Percentiles rank a stretch among this genome's conserved stretches.
phyloP scores from a whole-genome alignment of 2,797 vertebrate genomes.

The Nannoperca australis region DNA sequence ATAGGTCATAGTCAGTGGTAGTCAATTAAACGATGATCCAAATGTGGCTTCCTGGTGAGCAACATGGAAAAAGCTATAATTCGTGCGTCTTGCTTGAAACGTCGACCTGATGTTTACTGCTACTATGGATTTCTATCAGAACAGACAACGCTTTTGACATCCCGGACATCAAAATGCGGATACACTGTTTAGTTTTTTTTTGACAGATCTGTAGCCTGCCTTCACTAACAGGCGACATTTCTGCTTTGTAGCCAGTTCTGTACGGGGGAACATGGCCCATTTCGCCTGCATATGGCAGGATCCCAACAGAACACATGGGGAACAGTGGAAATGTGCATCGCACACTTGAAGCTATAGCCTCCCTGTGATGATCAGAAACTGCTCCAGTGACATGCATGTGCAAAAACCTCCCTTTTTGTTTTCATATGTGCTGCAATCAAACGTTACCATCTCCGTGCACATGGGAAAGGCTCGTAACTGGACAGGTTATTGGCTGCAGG shows the following conservation, averaged over 20 bases:
- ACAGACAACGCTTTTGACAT: background rate
- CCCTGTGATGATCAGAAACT: background rate
- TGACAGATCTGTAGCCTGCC: background rate
- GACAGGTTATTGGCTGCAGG: background rate
- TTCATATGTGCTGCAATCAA: slow-evolving; percentile 23
- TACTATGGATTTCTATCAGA: no score
- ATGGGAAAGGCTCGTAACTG: background rate
- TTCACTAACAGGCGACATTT: background rate
- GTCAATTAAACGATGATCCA: background rate
- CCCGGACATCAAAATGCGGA: background rate
- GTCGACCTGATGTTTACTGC: no score
- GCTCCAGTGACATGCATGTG: background rate
- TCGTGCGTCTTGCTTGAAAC: background rate
- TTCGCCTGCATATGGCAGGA: slow-evolving; percentile 3
- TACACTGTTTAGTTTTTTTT: no score
- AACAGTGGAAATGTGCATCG: background rate
- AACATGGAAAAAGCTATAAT: background rate
- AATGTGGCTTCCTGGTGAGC: background rate
- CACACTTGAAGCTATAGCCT: background rate
- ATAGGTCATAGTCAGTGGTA: background rate
- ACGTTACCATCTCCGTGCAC: background rate
- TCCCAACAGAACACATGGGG: background rate
- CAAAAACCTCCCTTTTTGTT: slow-evolving; percentile 30
- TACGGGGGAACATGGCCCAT: background rate
- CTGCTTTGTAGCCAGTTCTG: background rate